A percentile compares a stretch with the other conserved stretches of the same genome.
Evolutionary conservation across 92 coral and sea anemone genomes (phyloP).

Genomic region (Micromussa lordhowensis): DNA sequence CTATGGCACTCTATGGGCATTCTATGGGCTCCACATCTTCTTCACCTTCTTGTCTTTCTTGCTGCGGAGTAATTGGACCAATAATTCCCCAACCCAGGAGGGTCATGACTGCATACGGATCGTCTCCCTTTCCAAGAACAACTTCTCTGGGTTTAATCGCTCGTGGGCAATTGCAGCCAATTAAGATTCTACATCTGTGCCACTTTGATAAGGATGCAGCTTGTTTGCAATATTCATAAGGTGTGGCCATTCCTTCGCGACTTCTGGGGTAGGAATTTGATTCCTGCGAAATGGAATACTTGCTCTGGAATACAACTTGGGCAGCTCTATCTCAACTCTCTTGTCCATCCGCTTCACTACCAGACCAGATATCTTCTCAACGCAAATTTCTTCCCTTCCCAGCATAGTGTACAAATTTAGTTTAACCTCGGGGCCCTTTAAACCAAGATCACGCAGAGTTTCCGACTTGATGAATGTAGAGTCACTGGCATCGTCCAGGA

Average conservation of each 20-base stretch:
- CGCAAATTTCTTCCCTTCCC: slow-evolving; percentile 13
- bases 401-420: slow-evolving; percentile 55
- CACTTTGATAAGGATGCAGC: slow-evolving; percentile 16
- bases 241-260: slow-evolving; percentile 52
- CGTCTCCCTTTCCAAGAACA: not conserved
- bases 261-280: slow-evolving; percentile 61
- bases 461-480: slow-evolving; percentile 63
- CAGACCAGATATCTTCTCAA: slow-evolving; percentile 3
- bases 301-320: slow-evolving; percentile 38
- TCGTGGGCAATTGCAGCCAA: slow-evolving; percentile 65
- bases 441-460: slow-evolving; percentile 20
- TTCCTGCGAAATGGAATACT: slow-evolving; percentile 56
- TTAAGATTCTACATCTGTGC: slow-evolving; percentile 53
- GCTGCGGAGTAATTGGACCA: not conserved
- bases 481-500: slow-evolving; percentile 48
- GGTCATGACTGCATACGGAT: too few relatives aligned
- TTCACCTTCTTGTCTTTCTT: not conserved
- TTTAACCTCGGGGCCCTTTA: slow-evolving; percentile 30
- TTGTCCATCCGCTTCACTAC: slow-evolving; percentile 28
- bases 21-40: not conserved
- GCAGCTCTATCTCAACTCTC: slow-evolving; percentile 43
- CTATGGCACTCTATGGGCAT: not conserved
- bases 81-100: too few relatives aligned
- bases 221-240: slow-evolving; percentile 34
- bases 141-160: slow-evolving; percentile 64